Evolutionary conservation across 2,888 invertebrate genomes (phyloP).

Genomic region (Erebia aethiops): DNA sequence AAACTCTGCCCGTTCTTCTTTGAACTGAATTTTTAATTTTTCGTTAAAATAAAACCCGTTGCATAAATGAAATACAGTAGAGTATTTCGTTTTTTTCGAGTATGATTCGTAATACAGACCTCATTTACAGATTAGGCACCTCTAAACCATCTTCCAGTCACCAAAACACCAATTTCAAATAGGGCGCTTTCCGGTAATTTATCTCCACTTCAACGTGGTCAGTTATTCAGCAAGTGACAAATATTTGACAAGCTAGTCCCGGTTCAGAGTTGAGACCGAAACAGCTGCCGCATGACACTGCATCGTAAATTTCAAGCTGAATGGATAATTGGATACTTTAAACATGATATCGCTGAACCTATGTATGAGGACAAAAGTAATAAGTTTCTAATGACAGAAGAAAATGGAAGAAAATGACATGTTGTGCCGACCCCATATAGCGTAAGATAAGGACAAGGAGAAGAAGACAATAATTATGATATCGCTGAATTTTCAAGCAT

Average conservation of each 20-base stretch:
- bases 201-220: constrained; percentile 29
- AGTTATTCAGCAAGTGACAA: constrained; percentile 34
- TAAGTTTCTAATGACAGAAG: too few relatives aligned
- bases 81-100: not conserved
- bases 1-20: too few relatives aligned
- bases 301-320: constrained; percentile 2
- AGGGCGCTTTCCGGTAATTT: constrained; percentile 25
- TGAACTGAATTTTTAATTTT: too few relatives aligned
- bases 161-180: constrained; percentile 6
- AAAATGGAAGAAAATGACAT: too few relatives aligned
- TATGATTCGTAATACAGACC: not conserved
- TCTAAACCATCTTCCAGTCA: not conserved
- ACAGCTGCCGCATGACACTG: constrained; percentile 19
- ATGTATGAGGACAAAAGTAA: too few relatives aligned
- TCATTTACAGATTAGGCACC: not conserved
- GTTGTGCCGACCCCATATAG: too few relatives aligned
- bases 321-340: not conserved
- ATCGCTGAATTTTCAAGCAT: too few relatives aligned
- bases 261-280: constrained; percentile 14
- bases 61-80: not conserved
- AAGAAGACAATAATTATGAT: too few relatives aligned
- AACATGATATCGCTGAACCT: too few relatives aligned
- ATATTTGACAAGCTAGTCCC: constrained; percentile 22
- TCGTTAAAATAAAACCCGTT: too few relatives aligned
- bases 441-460: too few relatives aligned